Base-by-base conservation (phyloP, 2,797 vertebrate genomes). In the Microtus obscurus region DNA sequence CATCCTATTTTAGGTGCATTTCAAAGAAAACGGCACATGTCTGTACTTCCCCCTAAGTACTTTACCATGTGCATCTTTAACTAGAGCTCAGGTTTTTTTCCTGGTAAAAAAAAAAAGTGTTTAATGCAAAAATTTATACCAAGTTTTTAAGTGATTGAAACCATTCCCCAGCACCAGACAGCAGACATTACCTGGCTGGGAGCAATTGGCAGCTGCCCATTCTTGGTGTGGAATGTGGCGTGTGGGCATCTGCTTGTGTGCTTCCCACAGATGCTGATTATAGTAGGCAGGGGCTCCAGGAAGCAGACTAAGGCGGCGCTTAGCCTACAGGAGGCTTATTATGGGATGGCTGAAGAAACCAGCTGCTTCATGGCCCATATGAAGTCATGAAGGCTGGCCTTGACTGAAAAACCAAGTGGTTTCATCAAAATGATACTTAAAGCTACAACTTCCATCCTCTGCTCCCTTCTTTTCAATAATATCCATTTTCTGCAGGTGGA, bases 81-180 rank as follows among this genome's bases (percentile, higher is more conserved):
- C 40, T 56, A 77, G 14, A 65, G 40, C 77, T 77, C 13, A 69
- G 34, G 45, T 21, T 45, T 86, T 80, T 37, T 88, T 7, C 25
- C 10, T 6, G 48, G 31, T 88, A 90, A 86, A 89, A 74, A 83
- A 90, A 86, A 89, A 74, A 83, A 87, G n/a, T 67, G 6, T 31
- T 25, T 13, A 79, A 77, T 77, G 16, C 65, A 73, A 94, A 94
- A 93, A 59, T 89, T 37, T 59, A 93, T 34, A 85, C 14, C 31
- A 40, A 73, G 85, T 51, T 78, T 86, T 93, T 59, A 81, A 71
- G 56, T 59, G 45, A 86, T 53, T 34, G 61, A 73, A 82, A 87
- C 6, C 16, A 53, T 14, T 89, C 87, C 83, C n/a, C 77, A 91
- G 69, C 14, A 73, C 29, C 34, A 81, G 61, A 67, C 27, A 40